These are phyloP conservation scores for Lymantria monacha DNA, from an alignment of 2,888 invertebrate genomes.

Conservation along the genomic window DNA sequence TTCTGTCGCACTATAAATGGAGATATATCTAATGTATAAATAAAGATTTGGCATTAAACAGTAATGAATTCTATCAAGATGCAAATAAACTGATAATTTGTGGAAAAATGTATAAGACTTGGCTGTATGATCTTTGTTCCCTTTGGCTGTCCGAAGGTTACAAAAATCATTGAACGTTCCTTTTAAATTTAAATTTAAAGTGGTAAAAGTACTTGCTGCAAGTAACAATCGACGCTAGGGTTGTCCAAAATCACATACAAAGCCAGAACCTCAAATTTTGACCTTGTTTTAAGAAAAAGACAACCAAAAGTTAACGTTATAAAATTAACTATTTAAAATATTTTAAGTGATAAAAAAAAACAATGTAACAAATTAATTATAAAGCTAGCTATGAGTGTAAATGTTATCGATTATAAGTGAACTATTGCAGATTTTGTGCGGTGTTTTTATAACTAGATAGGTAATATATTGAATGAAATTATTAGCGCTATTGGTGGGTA, in stretches of 20 bases:
- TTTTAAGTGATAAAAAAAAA: conserved; percentile 73
- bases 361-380: conserved; percentile 82
- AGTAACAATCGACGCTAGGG: conserved; percentile 53
- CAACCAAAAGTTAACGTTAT: conserved; percentile 82
- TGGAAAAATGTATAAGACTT: no score
- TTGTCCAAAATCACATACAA: conserved; percentile 68
- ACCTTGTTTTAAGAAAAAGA: conserved; percentile 77
- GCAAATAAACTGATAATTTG: no score
- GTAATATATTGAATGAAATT: conserved; percentile 83
- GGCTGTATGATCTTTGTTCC: no score
- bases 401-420: conserved; percentile 81
- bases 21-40: no score
- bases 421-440: conserved; percentile 80
- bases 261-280: conserved; percentile 71
- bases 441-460: conserved; percentile 83
- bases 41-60: no score
- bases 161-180: not conserved
- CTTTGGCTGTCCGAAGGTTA: no score
- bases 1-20: no score
- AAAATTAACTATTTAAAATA: conserved; percentile 79
- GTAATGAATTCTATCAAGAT: no score
- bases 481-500: conserved; percentile 72
- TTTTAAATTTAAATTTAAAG: conserved; percentile 14
- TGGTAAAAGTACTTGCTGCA: conserved; percentile 24
- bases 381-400: conserved; percentile 82